These are phyloP conservation scores for Grammomys dolichurus DNA, from an alignment of 2,113 vertebrate species.

Conservation along the genomic window DNA sequence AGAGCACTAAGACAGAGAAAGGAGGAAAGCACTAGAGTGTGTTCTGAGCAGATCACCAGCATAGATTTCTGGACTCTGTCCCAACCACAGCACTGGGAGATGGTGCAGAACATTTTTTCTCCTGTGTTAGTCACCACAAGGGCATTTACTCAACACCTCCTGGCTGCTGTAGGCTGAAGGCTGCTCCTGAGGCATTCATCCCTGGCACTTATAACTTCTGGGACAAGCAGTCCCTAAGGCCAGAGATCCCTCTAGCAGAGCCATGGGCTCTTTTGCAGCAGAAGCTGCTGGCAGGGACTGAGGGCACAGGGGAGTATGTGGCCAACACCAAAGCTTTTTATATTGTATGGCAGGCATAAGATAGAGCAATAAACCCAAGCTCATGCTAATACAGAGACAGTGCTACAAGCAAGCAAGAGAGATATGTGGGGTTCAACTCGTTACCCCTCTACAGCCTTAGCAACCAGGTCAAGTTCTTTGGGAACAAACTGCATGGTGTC, in stretches of 20 bases:
- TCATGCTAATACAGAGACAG: neutral
- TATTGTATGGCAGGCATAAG: neutral
- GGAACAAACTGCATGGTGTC: neutral
- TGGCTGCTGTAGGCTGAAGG: neutral
- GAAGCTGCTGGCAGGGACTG: neutral
- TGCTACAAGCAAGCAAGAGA: neutral
- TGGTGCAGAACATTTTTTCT: neutral
- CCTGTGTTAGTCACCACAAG: neutral
- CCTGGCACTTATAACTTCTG: neutral
- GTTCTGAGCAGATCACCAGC: neutral
- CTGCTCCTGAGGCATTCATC: neutral
- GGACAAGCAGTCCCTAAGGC: neutral
- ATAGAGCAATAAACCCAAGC: neutral
- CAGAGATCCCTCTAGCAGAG: neutral
- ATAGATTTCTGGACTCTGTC: neutral
- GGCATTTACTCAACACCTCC: neutral
- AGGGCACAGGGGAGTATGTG: rapidly evolving
- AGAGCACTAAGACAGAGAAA: neutral
- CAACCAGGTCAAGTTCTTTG: neutral
- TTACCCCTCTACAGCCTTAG: neutral
- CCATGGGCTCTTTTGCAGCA: neutral
- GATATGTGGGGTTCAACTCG: neutral
- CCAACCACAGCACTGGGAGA: neutral
- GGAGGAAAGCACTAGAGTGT: neutral
- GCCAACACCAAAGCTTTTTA: neutral